Base-by-base conservation (phyloP, 2,797 vertebrate genomes). In the Xenopus petersii region DNA sequence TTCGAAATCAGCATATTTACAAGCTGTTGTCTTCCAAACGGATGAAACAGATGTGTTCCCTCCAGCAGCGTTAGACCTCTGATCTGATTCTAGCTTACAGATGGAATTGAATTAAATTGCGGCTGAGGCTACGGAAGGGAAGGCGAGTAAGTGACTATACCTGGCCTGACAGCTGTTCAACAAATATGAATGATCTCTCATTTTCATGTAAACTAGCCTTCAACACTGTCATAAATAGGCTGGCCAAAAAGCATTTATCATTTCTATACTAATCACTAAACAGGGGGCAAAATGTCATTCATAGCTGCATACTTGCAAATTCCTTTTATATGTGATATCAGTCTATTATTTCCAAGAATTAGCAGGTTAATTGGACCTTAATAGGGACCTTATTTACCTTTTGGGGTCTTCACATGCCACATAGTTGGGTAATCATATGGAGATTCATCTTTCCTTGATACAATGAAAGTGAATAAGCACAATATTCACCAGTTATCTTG, bases 31-130 rank as follows among this genome's bases (percentile, higher is more conserved):
- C 81, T 86, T 81, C 66, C 83, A 88, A 88, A 84, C 82, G 83
- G 81, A 86, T 86, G 85, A 87, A 90, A 86, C 88, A 92, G 88
- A 88, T 88, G 86, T 87, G 84, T 82, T 81, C 85, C 88, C 86
- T 83, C 81, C 78, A 87, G 84, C 87, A 87, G 81, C 80, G 74
- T 86, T 86, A 88, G 87, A 87, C 86, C 89, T 87, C 85, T 87
- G 86, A 89, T 88, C 84, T 89, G 84, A 84, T 86, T 86, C 89
- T 85, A 88, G 84, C 82, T 89, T 90, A 85, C 82, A 85, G 85
- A 84, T 84, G 81, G 83, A 90, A 88, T 87, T 86, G 84, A 90
- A 85, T 87, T 83, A 88, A 86, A 87, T 88, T 77, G 71, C 81
- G 80, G 77, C 83, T 82, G 84, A 84, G 83, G 80, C 74, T 84